Evolutionary conservation across 2,888 invertebrate species (phyloP).

Genomic region (Cantharis flavilabris): DNA sequence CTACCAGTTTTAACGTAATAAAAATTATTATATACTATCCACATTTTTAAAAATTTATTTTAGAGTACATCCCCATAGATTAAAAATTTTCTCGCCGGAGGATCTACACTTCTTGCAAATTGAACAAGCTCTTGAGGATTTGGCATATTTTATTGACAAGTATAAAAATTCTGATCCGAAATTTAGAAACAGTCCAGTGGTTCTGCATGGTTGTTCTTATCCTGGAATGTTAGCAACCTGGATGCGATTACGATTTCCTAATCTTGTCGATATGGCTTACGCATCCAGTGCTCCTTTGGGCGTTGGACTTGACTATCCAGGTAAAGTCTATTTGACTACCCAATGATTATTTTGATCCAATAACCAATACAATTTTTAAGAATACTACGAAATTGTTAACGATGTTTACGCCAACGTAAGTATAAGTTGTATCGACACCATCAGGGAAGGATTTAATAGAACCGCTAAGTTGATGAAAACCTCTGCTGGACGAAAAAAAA

Average conservation of each 20-base stretch:
- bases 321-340: background rate
- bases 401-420: slow-evolving; percentile 19
- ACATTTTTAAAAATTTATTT: background rate
- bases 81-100: background rate
- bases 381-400: slow-evolving; percentile 12
- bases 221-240: slow-evolving; percentile 65
- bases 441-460: slow-evolving; percentile 8
- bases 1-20: slow-evolving; percentile 59
- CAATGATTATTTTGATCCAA: no score
- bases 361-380: no score
- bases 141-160: background rate
- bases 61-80: no score
- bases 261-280: slow-evolving; percentile 61
- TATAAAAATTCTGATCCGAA: background rate
- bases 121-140: background rate
- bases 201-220: slow-evolving; percentile 64
- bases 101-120: background rate
- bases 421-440: slow-evolving; percentile 9
- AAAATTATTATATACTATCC: no score
- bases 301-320: background rate
- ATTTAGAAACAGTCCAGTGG: background rate
- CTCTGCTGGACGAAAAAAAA: background rate
- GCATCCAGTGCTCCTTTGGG: slow-evolving; percentile 62
- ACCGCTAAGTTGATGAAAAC: slow-evolving; percentile 5
- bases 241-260: slow-evolving; percentile 63